Evolutionary conservation across 2,797 vertebrate species (phyloP).

Genomic region (Clamator glandarius): DNA sequence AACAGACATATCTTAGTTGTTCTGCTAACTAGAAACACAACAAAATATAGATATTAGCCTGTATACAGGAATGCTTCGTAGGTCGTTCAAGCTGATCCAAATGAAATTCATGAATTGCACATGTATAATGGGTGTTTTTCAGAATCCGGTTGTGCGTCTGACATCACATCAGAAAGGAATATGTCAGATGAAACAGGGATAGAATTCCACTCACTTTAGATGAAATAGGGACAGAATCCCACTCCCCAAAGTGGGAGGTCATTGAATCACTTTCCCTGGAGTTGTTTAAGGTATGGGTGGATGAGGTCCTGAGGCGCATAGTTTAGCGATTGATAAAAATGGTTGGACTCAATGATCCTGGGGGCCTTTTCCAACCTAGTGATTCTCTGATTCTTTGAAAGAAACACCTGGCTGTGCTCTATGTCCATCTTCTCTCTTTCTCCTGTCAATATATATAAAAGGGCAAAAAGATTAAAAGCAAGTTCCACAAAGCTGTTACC

Average conservation of each 20-base stretch:
- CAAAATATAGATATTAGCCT: background rate
- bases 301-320: no score
- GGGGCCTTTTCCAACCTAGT: no score
- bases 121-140: background rate
- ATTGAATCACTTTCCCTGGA: no score
- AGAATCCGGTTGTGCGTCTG: background rate
- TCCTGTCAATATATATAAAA: background rate
- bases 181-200: background rate
- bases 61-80: background rate
- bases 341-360: no score
- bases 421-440: background rate
- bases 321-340: no score
- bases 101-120: background rate
- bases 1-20: background rate
- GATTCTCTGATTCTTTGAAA: no score
- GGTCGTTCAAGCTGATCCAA: background rate
- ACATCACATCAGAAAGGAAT: background rate
- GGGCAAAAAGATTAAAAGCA: background rate
- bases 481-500: background rate
- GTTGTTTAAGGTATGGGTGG: no score
- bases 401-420: background rate
- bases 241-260: no score
- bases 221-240: background rate
- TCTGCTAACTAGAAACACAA: background rate
- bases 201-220: background rate